A percentile compares a stretch with the other conserved stretches of the same genome.
phyloP scores from a whole-genome alignment of 2,888 invertebrate species.

The Diarsia mendica region DNA sequence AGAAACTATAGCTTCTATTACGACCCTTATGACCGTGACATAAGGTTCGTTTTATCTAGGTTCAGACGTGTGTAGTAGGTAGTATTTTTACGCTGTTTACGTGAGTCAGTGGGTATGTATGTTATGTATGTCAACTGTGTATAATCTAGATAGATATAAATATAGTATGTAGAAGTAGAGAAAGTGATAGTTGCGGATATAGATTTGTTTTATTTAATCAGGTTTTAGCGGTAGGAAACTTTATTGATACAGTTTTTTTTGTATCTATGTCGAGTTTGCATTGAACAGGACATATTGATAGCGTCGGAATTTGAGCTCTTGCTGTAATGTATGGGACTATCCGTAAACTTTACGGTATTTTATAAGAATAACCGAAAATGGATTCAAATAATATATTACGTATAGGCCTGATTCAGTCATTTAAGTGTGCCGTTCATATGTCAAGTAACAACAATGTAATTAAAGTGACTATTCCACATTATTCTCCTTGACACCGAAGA shows the following conservation, averaged over 20 bases:
- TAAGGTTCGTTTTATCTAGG: conserved; percentile 60
- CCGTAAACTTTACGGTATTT: background rate
- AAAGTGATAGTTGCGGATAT: conserved; percentile 50
- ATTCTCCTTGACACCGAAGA: background rate
- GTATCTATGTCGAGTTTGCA: background rate
- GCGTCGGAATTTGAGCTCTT: background rate
- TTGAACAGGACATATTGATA: background rate
- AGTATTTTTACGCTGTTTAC: conserved; percentile 65
- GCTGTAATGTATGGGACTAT: background rate
- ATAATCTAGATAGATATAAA: conserved; percentile 24
- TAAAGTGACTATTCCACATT: background rate
- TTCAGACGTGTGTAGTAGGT: conserved; percentile 39
- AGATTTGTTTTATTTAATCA: conserved; percentile 5
- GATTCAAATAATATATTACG: background rate
- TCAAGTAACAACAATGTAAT: background rate
- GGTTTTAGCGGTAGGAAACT: background rate
- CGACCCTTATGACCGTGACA: conserved; percentile 56
- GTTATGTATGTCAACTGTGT: conserved; percentile 58
- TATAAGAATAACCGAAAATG: background rate
- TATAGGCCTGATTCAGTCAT: background rate
- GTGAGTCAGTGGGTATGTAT: conserved; percentile 56
- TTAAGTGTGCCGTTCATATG: background rate
- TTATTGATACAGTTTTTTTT: background rate
- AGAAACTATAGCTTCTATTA: conserved; percentile 39
- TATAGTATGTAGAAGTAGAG: conserved; percentile 35